Evolutionary conservation across 2,113 vertebrate genomes (phyloP), one percentile per base, ranked within the genome.

Genomic region (Pristiophorus japonicus): DNA sequence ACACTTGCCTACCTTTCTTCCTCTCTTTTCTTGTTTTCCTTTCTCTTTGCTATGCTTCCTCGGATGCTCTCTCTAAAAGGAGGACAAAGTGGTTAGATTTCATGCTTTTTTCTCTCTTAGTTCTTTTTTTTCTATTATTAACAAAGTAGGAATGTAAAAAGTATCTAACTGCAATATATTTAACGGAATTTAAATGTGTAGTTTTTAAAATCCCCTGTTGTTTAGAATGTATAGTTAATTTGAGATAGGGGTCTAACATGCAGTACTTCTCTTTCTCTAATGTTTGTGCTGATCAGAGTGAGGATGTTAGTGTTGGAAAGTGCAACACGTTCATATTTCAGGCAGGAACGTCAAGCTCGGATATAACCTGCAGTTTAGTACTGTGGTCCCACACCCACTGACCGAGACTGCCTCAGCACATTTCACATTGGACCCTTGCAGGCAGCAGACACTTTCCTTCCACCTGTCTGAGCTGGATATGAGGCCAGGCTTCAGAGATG

Each of bases 11-110:
- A 95, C 96, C 96, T 97, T 97, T 96, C 93, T 94, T 70, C 42
- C 66, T 94, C 65, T 94, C 91, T 87, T 97, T 96, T 96, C 96
- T 97, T 97, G 96, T 97, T 97, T 96, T 97, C 96, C 96, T 96
- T 97, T 97, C 96, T 97, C 96, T 97, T 96, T 97, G 96, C 98
- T 96, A 98, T 98, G 99, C 98, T 98, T 98, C 98, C 98, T 97
- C 98, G 99, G 99, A 99, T 98, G 98, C 98, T 98, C 98, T 98
- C 98, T 98, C 98, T 98, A 97, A 98, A 98, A 99, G 98, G 99
- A 99, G 98, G 99, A 99, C 98, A 99, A 99, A 99, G 99, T 99
- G 99, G 99, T 99, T 99, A 99, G 99, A 99, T 98, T 98, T 97
- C 97, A 97, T 98, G 96, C 96, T 98, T 97, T 97, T 97, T 98